A percentile compares a stretch with the other conserved stretches of the same genome.
Conservation (phyloP, 2,888 invertebrate genomes). For the Xanthostigma xanthostigma region DNA sequence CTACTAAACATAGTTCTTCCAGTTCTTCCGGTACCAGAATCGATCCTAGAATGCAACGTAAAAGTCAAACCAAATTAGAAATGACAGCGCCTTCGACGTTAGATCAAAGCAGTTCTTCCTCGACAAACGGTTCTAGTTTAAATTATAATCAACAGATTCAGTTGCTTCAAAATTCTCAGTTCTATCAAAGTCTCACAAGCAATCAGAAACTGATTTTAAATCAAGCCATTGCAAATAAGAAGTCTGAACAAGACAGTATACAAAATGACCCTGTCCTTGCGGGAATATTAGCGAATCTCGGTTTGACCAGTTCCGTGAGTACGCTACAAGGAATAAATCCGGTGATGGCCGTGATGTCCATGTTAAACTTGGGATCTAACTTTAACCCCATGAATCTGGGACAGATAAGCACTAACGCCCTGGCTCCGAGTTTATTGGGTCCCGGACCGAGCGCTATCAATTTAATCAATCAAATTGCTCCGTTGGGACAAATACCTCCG, state of each 20-base stretch:
- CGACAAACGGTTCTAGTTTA: conserved; percentile 29
- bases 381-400: conserved; percentile 24
- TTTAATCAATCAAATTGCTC: conserved; percentile 16
- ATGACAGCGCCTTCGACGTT: background rate
- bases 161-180: conserved; percentile 49
- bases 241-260: conserved; percentile 42
- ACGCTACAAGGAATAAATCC: conserved; percentile 4
- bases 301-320: conserved; percentile 20
- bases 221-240: conserved; percentile 47
- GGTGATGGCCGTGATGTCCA: conserved; percentile 1
- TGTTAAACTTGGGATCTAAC: background rate
- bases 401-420: conserved; percentile 22
- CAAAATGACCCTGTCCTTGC: conserved; percentile 42
- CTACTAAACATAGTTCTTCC: conserved; percentile 15
- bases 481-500: conserved; percentile 21
- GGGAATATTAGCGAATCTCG: conserved; percentile 46
- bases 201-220: conserved; percentile 58
- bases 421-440: conserved; percentile 32
- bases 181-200: conserved; percentile 55
- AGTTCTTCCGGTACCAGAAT: background rate
- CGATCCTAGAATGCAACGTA: conserved; percentile 5
- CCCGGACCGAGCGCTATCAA: conserved; percentile 30
- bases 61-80: background rate
- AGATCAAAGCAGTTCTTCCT: conserved; percentile 10
- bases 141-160: conserved; percentile 42